Conservation (phyloP, 1,140 invertebrate genomes). For the Drosophila parvula region DNA sequence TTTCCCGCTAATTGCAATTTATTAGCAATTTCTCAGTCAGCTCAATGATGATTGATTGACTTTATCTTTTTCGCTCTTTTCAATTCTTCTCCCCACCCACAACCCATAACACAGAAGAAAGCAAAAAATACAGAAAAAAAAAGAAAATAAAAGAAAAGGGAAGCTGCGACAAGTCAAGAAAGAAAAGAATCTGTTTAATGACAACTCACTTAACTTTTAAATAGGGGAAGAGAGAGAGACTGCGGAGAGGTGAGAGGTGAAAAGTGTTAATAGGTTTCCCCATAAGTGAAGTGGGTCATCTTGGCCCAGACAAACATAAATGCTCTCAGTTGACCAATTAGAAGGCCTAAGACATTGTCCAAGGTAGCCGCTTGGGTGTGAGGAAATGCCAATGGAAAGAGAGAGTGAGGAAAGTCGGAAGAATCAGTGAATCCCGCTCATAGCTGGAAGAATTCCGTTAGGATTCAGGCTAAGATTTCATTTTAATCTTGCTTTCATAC, state of each 20-base stretch:
- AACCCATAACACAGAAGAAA: not conserved
- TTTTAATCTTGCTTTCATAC: not conserved
- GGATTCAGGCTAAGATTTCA: accelerated
- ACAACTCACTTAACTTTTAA: constrained; percentile 56
- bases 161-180: constrained; percentile 29
- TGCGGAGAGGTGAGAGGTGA: constrained; percentile 51
- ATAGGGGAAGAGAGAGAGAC: not conserved
- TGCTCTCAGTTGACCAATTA: constrained; percentile 51
- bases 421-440: not conserved
- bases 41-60: constrained; percentile 58
- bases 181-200: constrained; percentile 54
- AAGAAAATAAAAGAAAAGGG: constrained; percentile 26
- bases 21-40: constrained; percentile 58
- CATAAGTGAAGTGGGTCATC: constrained; percentile 76
- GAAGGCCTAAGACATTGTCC: constrained; percentile 36
- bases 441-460: not conserved
- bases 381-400: constrained; percentile 16
- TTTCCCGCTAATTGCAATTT: constrained; percentile 54
- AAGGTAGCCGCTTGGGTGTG: not conserved
- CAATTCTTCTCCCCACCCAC: constrained; percentile 10
- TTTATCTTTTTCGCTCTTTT: not conserved
- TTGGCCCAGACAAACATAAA: constrained; percentile 56
- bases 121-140: constrained; percentile 14
- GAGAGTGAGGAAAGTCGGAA: constrained; percentile 18
- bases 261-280: constrained; percentile 79